Evolutionary conservation across 2,888 invertebrate genomes (phyloP).

Genomic region (Bruchidius siliquastri): DNA sequence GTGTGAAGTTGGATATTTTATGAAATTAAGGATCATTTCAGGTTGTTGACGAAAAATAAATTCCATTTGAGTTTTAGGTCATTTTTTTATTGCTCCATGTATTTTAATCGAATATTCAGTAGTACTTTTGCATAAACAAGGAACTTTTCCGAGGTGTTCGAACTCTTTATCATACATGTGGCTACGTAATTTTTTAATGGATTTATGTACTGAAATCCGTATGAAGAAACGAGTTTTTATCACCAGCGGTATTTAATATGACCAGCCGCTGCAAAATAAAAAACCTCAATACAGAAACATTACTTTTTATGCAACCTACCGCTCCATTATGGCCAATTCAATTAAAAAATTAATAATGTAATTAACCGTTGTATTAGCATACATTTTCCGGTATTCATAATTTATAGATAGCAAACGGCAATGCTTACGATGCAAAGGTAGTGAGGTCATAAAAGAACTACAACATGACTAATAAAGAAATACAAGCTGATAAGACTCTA

Average conservation of each 20-base stretch:
- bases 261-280: background rate
- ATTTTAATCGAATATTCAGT: no score
- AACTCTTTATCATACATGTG: no score
- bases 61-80: no score
- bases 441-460: background rate
- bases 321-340: background rate
- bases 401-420: conserved; percentile 17
- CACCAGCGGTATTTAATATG: background rate
- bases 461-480: background rate
- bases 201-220: no score
- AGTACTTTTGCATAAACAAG: no score
- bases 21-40: no score
- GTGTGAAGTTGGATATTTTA: no score
- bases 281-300: background rate
- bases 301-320: background rate
- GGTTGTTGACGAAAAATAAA: no score
- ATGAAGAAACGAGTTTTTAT: no score
- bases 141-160: no score
- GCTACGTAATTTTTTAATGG: no score
- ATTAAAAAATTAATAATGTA: background rate
- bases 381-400: background rate
- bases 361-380: background rate
- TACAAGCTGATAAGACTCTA: background rate
- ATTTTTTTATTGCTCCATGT: no score
- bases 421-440: conserved; percentile 12